Conservation (phyloP, 2,888 invertebrate genomes). For the Clitarchus hookeri region DNA sequence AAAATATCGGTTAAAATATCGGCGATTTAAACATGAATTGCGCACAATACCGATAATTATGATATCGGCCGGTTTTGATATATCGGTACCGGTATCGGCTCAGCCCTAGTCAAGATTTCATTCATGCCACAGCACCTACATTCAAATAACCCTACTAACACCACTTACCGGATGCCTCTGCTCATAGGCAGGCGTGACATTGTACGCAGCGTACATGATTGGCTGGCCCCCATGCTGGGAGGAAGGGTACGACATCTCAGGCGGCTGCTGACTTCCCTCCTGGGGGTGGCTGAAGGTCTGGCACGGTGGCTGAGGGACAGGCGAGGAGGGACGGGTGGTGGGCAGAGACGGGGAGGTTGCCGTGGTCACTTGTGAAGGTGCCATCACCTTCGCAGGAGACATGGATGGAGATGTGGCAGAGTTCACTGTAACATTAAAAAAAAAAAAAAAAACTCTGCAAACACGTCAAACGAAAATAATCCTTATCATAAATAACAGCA, state of each 20-base stretch:
- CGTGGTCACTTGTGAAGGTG: constrained; percentile 33
- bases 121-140: too few species aligned
- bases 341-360: constrained; percentile 37
- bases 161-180: constrained; percentile 30
- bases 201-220: constrained; percentile 27
- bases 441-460: background rate
- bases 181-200: constrained; percentile 28
- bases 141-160: too few species aligned
- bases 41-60: too few species aligned
- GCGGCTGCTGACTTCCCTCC: constrained; percentile 6
- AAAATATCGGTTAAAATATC: too few species aligned
- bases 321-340: constrained; percentile 30
- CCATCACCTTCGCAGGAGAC: background rate
- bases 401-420: constrained; percentile 16
- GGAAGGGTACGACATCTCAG: background rate
- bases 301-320: background rate
- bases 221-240: constrained; percentile 4
- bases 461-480: too few species aligned
- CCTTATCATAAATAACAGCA: too few species aligned
- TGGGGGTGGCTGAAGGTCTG: constrained; percentile 16
- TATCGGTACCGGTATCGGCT: too few species aligned
- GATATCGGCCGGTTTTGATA: too few species aligned
- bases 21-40: too few species aligned
- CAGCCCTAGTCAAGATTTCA: too few species aligned
- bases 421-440: background rate